A percentile compares a stretch with the other conserved stretches of the same genome.
phyloP scores from a whole-genome alignment of 1,140 invertebrate genomes.

The Zaprionus camerounensis region DNA sequence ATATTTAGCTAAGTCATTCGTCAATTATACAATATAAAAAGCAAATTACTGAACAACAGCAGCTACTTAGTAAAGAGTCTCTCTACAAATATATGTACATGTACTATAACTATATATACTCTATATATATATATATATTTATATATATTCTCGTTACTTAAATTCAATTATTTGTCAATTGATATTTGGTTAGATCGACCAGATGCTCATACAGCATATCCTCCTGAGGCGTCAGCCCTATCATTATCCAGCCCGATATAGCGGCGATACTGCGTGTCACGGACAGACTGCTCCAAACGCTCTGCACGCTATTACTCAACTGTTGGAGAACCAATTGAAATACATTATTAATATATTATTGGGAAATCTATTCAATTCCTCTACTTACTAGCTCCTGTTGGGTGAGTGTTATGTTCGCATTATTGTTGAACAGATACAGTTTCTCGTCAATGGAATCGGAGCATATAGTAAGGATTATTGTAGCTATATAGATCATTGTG shows the following conservation, averaged over 20 bases:
- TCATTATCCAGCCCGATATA: constrained; percentile 83
- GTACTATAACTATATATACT: constrained; percentile 33
- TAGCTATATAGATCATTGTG: constrained; percentile 84
- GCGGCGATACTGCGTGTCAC: constrained; percentile 82
- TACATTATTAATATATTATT: not conserved
- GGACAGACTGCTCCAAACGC: constrained; percentile 81
- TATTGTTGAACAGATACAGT: constrained; percentile 75
- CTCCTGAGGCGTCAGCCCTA: constrained; percentile 78
- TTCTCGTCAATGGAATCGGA: constrained; percentile 82
- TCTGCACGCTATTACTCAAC: constrained; percentile 74
- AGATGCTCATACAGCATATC: constrained; percentile 83
- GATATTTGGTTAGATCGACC: constrained; percentile 82
- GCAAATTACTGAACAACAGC: constrained; percentile 76
- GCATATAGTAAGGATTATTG: constrained; percentile 84
- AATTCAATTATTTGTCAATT: constrained; percentile 84
- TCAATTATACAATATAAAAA: constrained; percentile 73
- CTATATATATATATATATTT: constrained; percentile 3
- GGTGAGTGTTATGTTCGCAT: constrained; percentile 77
- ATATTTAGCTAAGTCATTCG: constrained; percentile 57
- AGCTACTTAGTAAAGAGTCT: constrained; percentile 54
- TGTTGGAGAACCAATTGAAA: constrained; percentile 24
- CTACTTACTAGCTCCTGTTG: constrained; percentile 77
- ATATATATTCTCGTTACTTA: constrained; percentile 42
- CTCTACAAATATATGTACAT: constrained; percentile 55
- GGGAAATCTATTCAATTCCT: not conserved